Evolutionary conservation across 1,140 invertebrate genomes (phyloP).

Genomic region (Oreohelix idahoensis): DNA sequence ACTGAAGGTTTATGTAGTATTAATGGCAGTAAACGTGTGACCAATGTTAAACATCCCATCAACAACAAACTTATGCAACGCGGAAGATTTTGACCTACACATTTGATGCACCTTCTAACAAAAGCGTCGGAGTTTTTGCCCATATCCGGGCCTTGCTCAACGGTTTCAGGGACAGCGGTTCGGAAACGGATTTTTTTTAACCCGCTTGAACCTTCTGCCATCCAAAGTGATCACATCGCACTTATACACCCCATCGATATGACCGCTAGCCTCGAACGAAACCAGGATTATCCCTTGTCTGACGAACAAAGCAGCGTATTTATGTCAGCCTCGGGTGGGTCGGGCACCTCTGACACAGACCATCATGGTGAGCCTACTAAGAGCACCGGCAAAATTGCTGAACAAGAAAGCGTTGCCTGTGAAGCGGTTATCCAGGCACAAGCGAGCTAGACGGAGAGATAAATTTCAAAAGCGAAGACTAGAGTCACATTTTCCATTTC

Average conservation of each 20-base stretch:
- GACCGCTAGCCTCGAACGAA: neutral
- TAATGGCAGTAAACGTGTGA: neutral
- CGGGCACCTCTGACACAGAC: neutral
- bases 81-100: neutral
- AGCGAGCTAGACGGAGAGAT: neutral
- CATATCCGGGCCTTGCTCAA: neutral
- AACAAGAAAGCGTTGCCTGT: neutral
- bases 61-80: neutral
- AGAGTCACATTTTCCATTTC: neutral
- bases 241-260: neutral
- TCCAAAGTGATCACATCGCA: neutral
- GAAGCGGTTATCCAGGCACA: neutral
- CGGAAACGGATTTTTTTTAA: neutral
- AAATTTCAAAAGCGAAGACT: neutral
- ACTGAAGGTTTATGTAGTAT: neutral
- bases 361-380: neutral
- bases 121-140: neutral
- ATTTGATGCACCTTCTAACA: neutral
- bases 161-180: neutral
- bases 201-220: neutral
- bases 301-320: slow-evolving; percentile 30
- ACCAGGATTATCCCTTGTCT: slow-evolving; percentile 1
- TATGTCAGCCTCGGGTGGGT: slow-evolving; percentile 19
- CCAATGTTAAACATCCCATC: neutral
- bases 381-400: neutral